Base-by-base conservation (phyloP, 1,140 invertebrate genomes). In the Dendroctonus valens region DNA sequence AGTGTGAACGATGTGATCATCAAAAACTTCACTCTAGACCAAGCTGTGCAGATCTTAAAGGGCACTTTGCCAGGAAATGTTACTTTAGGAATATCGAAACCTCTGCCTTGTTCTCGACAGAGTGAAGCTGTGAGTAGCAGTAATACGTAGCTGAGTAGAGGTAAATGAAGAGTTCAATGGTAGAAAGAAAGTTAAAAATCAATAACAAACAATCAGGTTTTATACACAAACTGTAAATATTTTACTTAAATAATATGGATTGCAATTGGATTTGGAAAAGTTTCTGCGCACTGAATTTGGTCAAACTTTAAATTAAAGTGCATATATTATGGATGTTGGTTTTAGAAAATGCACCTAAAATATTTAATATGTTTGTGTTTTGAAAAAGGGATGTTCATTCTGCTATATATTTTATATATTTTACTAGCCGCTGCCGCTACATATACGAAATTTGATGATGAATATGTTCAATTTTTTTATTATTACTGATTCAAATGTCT, bases 41-140 rank as follows among this genome's bases (percentile, higher is more conserved):
- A 93, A 79, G 94, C 96, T 26, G 95, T 97, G 38, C 89, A 94
- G 75, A 91, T 92, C 9, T 79, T 96, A 38, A 93, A 95, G 80
- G 88, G 89, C 49, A 93, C 94, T 59, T 88, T 90, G 6, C 84
- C 87, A 69, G 95, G 95, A 6, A 80, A 84, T 26, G 95, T 97
- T 0, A 83, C 82, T 44, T 89, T 98, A 49, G 93, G 93, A 41
- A 89, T 94, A 39, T 89, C 91, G 57, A 93, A 94, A 74, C 92
- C 93, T 6, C 81, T 94, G 65, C 91, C 88, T 42, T 68, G 55
- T 51, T 70, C 67, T 37, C 68, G 68, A 50, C 46, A 61, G 7
- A 70, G 67, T 37, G 73, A 70, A 42, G 67, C 65, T 40, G 26
- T 54, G 37, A 73, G 73, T 61, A 69, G 51, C 51, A 69, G 65